Conservation (phyloP, 2,888 invertebrate genomes). For the Adelognathus sp. region DNA sequence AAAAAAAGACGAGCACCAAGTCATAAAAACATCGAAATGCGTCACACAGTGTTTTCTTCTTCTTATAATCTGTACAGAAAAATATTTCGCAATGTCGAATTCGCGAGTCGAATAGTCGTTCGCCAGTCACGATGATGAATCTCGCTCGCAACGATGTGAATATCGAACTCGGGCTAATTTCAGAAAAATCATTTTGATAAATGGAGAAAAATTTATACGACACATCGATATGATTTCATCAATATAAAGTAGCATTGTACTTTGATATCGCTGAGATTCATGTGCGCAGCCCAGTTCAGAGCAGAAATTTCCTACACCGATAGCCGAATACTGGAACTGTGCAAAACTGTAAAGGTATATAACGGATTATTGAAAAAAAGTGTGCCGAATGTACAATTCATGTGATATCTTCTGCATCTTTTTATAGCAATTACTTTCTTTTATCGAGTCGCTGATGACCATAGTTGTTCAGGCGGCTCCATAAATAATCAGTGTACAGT, state of each 20-base stretch:
- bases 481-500: too few relatives aligned
- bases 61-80: neutral
- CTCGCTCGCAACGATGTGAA: neutral
- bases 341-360: too few relatives aligned
- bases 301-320: slow-evolving; percentile 8
- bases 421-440: too few relatives aligned
- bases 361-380: too few relatives aligned
- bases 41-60: neutral
- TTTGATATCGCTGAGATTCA: neutral
- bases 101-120: neutral
- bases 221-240: slow-evolving; percentile 6
- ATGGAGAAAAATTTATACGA: neutral
- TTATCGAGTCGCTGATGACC: too few relatives aligned
- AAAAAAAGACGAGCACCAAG: neutral
- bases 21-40: neutral
- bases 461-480: too few relatives aligned
- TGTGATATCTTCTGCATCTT: too few relatives aligned
- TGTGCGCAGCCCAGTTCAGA: neutral
- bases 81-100: neutral
- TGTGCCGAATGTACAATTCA: too few relatives aligned
- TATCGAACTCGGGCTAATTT: neutral
- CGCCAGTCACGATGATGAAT: neutral
- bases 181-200: neutral
- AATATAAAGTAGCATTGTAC: slow-evolving; percentile 10
- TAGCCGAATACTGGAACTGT: neutral